Conservation (phyloP, 1,140 invertebrate species). For the Whitmania pigra region DNA sequence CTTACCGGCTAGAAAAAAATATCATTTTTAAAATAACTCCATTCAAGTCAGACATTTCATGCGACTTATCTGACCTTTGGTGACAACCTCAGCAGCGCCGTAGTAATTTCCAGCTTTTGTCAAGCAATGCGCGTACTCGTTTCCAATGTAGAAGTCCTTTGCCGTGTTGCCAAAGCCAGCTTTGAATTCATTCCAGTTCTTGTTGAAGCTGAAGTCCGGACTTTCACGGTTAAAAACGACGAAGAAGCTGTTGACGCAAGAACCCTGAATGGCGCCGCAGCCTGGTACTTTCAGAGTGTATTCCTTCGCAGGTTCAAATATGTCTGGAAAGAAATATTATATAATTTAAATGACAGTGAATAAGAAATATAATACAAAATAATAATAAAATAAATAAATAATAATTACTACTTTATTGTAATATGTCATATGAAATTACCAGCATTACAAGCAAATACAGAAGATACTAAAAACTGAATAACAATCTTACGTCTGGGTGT, state of each 20-base stretch:
- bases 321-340: too few species aligned
- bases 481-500: not conserved
- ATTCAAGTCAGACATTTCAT: too few species aligned
- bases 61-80: not conserved
- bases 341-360: too few species aligned
- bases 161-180: slow-evolving; percentile 26
- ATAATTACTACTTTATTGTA: too few species aligned
- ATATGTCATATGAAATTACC: too few species aligned
- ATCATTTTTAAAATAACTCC: too few species aligned
- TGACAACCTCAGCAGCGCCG: not conserved
- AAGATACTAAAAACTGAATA: too few species aligned
- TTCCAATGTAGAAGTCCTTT: slow-evolving; percentile 27
- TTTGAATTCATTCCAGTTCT: slow-evolving; percentile 26
- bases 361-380: too few species aligned
- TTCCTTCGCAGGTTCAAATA: too few species aligned
- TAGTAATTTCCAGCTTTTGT: slow-evolving; percentile 20
- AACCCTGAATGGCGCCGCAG: not conserved
- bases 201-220: slow-evolving; percentile 12
- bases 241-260: slow-evolving; percentile 9
- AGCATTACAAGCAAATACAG: too few species aligned
- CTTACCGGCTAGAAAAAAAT: not conserved
- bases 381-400: too few species aligned
- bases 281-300: slow-evolving; percentile 6
- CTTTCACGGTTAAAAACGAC: not conserved
- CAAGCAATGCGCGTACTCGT: slow-evolving; percentile 24